Base-by-base conservation (phyloP, 1,140 invertebrate genomes). In the Bombus difficillimus region DNA sequence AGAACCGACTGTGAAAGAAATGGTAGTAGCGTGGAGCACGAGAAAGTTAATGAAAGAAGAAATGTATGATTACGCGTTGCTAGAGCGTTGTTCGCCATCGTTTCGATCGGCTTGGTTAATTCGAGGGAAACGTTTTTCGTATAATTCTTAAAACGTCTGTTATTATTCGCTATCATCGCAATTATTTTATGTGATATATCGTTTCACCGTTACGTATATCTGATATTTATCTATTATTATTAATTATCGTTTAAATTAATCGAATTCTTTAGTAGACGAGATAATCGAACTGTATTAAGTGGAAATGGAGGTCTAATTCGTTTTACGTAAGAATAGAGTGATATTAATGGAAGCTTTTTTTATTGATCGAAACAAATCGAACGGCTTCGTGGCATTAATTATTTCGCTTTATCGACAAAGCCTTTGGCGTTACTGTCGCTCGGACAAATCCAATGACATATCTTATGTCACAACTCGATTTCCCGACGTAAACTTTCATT, bases 391-490 rank as follows among this genome's bases (percentile, higher is more conserved):
- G 18, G 68, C 88, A 86, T 90, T 89, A 89, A 90, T 90, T 90
- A 90, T 90, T 90, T 90, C 39, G 88, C 66, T 71, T 68, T 82
- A 84, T 87, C 88, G 88, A 90, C 89, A 79, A 89, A 87, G 75
- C 75, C 83, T 84, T 79, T 84, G 83, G 43, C 81, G 59, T 43
- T 34, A 39, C 73, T 68, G 72, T 71, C 76, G 64, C 75, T n/a
- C 74, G 53, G 47, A 41, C 75, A 77, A 83, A 68, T 77, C 81
- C 62, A 83, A 34, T 32, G 81, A 69, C 62, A 68, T 77, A 81
- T 39, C 69, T 59, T 18, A 43, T 43, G 41, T 34, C 41, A 37
- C 71, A 53, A 41, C 34, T 73, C 64, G 43, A 47, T 47, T 39
- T 34, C n/a, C 47, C 34, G 79, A 72, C 41, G 59, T 37, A 66